Conservation (phyloP, 2,797 vertebrate species). For the Cirrhinus mrigala region DNA sequence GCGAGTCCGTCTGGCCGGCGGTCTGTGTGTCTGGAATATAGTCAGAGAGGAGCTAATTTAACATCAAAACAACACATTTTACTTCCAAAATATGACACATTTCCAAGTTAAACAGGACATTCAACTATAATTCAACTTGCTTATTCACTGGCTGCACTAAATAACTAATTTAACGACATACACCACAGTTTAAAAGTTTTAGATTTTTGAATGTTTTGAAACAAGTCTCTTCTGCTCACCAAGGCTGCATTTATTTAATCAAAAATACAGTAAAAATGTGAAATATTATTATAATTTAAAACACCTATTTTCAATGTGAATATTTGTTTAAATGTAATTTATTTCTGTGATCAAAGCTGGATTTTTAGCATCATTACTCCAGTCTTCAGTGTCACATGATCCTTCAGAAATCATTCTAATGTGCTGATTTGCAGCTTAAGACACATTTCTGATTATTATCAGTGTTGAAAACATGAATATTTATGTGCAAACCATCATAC, state of each 20-base stretch:
- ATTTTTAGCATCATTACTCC: not conserved
- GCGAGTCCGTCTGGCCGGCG: not conserved
- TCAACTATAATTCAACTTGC: not conserved
- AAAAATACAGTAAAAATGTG: not conserved
- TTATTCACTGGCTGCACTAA: not conserved
- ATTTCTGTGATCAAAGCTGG: not conserved
- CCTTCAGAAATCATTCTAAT: not conserved
- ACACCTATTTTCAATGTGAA: not conserved
- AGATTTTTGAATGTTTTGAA: not conserved
- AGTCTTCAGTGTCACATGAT: not conserved
- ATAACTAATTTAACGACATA: not conserved
- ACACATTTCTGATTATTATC: not conserved
- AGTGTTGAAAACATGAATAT: not conserved
- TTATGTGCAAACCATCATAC: too few species aligned
- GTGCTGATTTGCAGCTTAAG: not conserved
- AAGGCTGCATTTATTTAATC: not conserved
- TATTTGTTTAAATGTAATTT: rapidly evolving
- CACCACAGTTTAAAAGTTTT: not conserved
- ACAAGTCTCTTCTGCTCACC: not conserved
- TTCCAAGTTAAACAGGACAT: not conserved
- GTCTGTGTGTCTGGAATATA: conserved; percentile 24
- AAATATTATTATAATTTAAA: not conserved
- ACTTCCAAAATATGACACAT: not conserved
- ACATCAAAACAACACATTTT: not conserved
- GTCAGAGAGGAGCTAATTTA: not conserved